Evolutionary conservation across 2,888 invertebrate species (phyloP), one percentile per base, ranked within the genome.

Genomic region (Tipula unca): DNA sequence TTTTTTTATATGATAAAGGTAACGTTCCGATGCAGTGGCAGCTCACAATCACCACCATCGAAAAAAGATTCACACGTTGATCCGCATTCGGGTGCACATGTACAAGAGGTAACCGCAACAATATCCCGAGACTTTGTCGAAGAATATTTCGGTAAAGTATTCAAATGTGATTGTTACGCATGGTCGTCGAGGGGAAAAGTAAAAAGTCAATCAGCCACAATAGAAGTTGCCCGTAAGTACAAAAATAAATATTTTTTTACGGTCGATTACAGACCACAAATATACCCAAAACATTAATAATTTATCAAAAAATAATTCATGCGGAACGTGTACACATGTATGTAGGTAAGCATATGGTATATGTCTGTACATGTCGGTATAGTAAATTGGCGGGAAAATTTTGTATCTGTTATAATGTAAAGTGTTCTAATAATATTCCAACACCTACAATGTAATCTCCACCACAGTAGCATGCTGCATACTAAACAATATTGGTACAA

Each of bases 141-240:
- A 89, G 98, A 98, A 90, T 98, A 96, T 91, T 97, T 97, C 89
- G 97, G 97, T 20, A 94, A 94, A 88, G 96, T 96, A 86, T 97
- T 96, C 90, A 96, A 96, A 89, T 99, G 99, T 91, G 96, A 97
- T 87, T 99, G 99, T 90, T 94, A 96, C 88, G 98, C 99, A 0
- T 97, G 97, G 95, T 96, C 96, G 85, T 95, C 96, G 87, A 93
- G 95, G 85, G 97, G 96, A 6, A 94, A 95, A 87, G 96, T 97
- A 88, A 94, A 95, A 89, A 98, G 98, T 90, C 96, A 96, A 89
- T 93, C 96, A 0, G 98, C 98, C 42, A 93, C 94, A 82, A 94
- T 99, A 86, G 96, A 97, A 90, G 94, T 97, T 88, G 98, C 99
- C 89, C 97, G 99, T 99, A 92, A 98, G 98, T 97, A 69, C 25